Evolutionary conservation across 2,888 invertebrate species (phyloP).

Genomic region (Ectobius pallidus): DNA sequence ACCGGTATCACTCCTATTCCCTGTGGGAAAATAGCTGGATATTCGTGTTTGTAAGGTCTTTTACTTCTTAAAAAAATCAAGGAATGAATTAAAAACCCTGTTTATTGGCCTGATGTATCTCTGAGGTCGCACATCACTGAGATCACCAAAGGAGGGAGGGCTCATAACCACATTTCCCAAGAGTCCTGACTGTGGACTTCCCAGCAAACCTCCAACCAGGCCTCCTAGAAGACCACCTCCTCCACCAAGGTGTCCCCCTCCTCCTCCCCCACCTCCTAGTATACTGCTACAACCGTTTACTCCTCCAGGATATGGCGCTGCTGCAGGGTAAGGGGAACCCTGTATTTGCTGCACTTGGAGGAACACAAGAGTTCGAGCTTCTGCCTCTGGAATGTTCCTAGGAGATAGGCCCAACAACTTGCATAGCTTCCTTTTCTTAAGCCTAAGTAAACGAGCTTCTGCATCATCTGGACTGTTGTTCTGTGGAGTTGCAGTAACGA

Average conservation of each 20-base stretch:
- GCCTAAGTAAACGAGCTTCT: background rate
- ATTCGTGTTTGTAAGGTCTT: too few species aligned
- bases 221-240: background rate
- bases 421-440: background rate
- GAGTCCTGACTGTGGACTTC: background rate
- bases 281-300: background rate
- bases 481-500: too few species aligned
- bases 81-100: background rate
- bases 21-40: too few species aligned
- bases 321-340: background rate
- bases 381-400: background rate
- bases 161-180: too few species aligned
- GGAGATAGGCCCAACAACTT: background rate
- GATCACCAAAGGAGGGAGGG: background rate
- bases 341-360: constrained; percentile 4
- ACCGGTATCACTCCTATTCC: too few species aligned
- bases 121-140: background rate
- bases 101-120: background rate
- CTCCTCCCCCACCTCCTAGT: background rate
- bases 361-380: background rate
- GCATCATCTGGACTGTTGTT: too few species aligned
- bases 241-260: background rate
- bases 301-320: background rate
- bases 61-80: background rate
- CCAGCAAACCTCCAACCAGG: background rate